Base-by-base conservation (phyloP, 1,140 invertebrate species). In the Neotoxoptera formosana region DNA sequence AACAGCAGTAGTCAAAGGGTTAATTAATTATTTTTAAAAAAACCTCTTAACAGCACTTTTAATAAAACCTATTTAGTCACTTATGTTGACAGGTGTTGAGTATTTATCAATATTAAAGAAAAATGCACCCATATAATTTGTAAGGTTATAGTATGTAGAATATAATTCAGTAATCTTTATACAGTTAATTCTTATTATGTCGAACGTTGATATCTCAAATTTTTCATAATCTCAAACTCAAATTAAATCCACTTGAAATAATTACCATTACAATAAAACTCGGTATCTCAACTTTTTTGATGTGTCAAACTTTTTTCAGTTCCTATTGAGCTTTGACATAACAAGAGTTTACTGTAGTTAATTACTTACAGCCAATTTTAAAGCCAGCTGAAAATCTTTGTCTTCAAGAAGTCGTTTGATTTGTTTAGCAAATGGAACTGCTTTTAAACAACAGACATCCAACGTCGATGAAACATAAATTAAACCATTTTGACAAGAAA, bases 321-420 rank as follows among this genome's bases (percentile, higher is more conserved):
- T n/a, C n/a, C n/a, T n/a, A n/a, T n/a, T n/a, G n/a, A n/a, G n/a
- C n/a, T n/a, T n/a, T n/a, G n/a, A n/a, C n/a, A n/a, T n/a, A n/a
- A n/a, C n/a, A n/a, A n/a, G n/a, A n/a, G n/a, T n/a, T n/a, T n/a
- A n/a, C n/a, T n/a, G n/a, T n/a, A 20, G 41, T n/a, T 47, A n/a
- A 90, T 60, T 94, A 96, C 96, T 96, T 96, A 99, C 98, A n/a
- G 98, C 98, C 93, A 99, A 95, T 95, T 98, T 97, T 41, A 99
- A 96, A n/a, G 99, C 99, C 76, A 99, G 95, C 95, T 99, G 97
- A 96, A 99, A 99, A 94, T 99, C 97, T 95, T 99, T 99, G 94
- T 97, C 97, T 94, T 97, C 96, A 2, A 99, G 95, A 41, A 99
- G 95, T 93, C 97, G 96, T 94, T 97, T 96, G 25, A 98, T 97